Base-by-base conservation (phyloP, 1,140 invertebrate genomes). In the Drosophila nasuta region DNA sequence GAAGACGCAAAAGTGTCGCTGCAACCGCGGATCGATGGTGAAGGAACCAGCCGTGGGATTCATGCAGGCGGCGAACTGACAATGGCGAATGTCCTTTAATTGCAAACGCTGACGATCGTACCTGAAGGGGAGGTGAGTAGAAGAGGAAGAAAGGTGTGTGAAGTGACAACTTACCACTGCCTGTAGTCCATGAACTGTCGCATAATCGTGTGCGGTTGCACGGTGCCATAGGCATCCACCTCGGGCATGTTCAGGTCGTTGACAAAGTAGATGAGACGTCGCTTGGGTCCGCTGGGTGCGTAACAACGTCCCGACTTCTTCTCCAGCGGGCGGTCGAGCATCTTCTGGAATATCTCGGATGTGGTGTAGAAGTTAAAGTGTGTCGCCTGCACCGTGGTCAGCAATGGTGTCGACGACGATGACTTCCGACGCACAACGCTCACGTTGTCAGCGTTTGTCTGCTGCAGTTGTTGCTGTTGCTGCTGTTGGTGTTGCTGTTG, bases 211-310 rank as follows among this genome's bases (percentile, higher is more conserved):
- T 99, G 98, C 0, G 98, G 97, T 90, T 99, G 98, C 1, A 99
- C 98, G 0, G 98, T 99, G 51, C 97, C 98, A 89, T 99, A 99
- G 62, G 95, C 95, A 93, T 99, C 98, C 1, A 99, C 97, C 94
- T 98, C 97, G 5, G 98, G 98, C 97, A 99, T 99, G 93, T 99
- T 99, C 94, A 99, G 95, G 91, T 99, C 98, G 92, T 99, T 98
- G 60, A 99, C 96, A 91, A 99, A 99, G 93, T 98, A 99, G 67
- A 99, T 95, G 89, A 99, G 95, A 11, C 95, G 95, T 82, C 98
- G 97, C 76, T 95, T 97, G 30, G 91, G 81, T 6, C 98, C 98
- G 1, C 97, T 97, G 41, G 98, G 98, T 0, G 97, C 98, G 92
- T 96, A 99, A 93, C 97, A 98, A 49, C 97, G 95, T 0, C 98